These are phyloP conservation scores for Bombus balteatus DNA, from an alignment of 1,140 invertebrate genomes.

Conservation along the genomic window DNA sequence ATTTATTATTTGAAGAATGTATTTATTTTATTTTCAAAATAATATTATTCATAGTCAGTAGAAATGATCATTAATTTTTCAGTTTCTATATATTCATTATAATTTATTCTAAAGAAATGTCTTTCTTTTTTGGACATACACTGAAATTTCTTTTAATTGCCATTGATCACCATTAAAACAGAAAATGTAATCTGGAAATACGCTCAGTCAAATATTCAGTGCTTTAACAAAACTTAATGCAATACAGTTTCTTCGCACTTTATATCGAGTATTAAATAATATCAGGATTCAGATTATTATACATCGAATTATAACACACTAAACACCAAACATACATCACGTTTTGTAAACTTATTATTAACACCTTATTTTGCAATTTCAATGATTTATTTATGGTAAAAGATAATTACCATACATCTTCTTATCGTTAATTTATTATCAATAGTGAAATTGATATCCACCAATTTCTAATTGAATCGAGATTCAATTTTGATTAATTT, in stretches of 20 bases:
- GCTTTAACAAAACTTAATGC: background rate
- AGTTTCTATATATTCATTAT: background rate
- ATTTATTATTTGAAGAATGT: background rate
- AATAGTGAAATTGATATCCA: background rate
- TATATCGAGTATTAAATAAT: conserved; percentile 21
- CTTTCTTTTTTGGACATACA: background rate
- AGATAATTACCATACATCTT: background rate
- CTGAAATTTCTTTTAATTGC: background rate
- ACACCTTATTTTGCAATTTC: background rate
- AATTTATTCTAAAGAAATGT: background rate
- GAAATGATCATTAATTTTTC: background rate
- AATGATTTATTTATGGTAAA: background rate
- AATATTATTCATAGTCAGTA: background rate
- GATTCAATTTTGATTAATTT: background rate
- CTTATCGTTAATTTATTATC: background rate
- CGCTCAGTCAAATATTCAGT: conserved; percentile 10
- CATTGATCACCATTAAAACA: background rate
- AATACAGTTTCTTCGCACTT: background rate
- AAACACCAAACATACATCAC: conserved; percentile 10
- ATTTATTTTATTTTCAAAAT: background rate
- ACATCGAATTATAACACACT: conserved; percentile 21
- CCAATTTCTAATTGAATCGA: background rate
- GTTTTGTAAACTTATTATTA: background rate
- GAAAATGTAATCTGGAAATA: background rate
- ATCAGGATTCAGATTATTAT: conserved; percentile 16